Conservation (phyloP, 2,797 vertebrate species). For the Staurois parvus region DNA sequence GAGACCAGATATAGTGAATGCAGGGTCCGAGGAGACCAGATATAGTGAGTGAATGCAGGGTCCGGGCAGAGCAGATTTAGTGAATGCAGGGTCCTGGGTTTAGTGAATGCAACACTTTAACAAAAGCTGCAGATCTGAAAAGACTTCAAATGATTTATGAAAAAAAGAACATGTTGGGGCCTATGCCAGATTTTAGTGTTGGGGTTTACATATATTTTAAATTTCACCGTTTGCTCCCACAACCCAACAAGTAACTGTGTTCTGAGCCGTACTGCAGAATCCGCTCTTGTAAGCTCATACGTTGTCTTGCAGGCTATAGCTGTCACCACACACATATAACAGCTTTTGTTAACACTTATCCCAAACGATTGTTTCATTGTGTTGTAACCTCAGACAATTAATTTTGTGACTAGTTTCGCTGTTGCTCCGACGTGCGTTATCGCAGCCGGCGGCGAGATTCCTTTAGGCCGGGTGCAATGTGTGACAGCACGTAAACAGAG, state of each 20-base stretch:
- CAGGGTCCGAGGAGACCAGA: no score
- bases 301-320: background rate
- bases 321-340: background rate
- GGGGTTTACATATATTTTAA: no score
- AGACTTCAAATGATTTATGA: no score
- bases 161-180: no score
- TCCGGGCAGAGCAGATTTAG: no score
- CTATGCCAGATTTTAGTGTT: no score
- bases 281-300: background rate
- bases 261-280: background rate
- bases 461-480: slow-evolving; percentile 12
- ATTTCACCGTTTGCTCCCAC: background rate
- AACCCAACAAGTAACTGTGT: background rate
- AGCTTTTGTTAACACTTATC: slow-evolving; percentile 20
- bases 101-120: no score
- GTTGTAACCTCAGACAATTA: slow-evolving; percentile 21
- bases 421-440: slow-evolving; percentile 26
- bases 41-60: no score
- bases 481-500: slow-evolving; percentile 34
- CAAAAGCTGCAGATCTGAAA: no score
- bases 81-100: no score
- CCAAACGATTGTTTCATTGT: background rate
- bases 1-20: no score
- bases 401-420: slow-evolving; percentile 3
- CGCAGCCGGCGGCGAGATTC: slow-evolving; percentile 22